A percentile compares a stretch with the other conserved stretches of the same genome.
Conservation (phyloP, 1,140 invertebrate species). For the Diprion similis region DNA sequence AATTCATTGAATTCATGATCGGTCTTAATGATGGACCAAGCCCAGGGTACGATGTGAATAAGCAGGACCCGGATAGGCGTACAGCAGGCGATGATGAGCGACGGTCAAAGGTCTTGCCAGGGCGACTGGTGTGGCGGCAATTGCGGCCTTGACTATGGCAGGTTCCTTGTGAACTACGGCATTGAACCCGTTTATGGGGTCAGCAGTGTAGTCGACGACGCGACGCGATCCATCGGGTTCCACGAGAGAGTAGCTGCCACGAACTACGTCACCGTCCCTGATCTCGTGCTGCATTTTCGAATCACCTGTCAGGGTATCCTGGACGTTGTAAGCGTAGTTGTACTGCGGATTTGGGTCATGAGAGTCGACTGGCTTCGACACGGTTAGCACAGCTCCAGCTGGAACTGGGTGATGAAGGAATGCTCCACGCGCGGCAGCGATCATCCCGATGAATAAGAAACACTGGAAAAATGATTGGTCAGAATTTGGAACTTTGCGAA, state of each 20-base stretch:
- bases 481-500: no score
- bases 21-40: no score
- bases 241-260: slow-evolving; percentile 66
- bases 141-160: slow-evolving; percentile 23
- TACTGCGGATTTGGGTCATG: slow-evolving; percentile 71
- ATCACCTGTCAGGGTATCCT: slow-evolving; percentile 71
- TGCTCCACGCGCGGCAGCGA: slow-evolving; percentile 41
- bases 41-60: no score
- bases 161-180: slow-evolving; percentile 49
- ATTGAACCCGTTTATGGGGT: slow-evolving; percentile 57
- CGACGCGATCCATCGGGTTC: slow-evolving; percentile 59
- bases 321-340: slow-evolving; percentile 70
- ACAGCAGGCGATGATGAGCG: no score
- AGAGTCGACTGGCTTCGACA: slow-evolving; percentile 47
- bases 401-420: slow-evolving; percentile 42
- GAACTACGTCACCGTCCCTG: slow-evolving; percentile 68
- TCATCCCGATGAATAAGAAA: no score
- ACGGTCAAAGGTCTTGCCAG: no score
- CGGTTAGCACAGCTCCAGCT: slow-evolving; percentile 53
- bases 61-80: no score
- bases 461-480: no score
- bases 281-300: slow-evolving; percentile 70
- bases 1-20: no score
- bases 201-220: slow-evolving; percentile 59
- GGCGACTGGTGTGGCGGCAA: slow-evolving; percentile 12